phyloP scores from a whole-genome alignment of 2,888 invertebrate species.

The Acrocyrtus sp. region DNA sequence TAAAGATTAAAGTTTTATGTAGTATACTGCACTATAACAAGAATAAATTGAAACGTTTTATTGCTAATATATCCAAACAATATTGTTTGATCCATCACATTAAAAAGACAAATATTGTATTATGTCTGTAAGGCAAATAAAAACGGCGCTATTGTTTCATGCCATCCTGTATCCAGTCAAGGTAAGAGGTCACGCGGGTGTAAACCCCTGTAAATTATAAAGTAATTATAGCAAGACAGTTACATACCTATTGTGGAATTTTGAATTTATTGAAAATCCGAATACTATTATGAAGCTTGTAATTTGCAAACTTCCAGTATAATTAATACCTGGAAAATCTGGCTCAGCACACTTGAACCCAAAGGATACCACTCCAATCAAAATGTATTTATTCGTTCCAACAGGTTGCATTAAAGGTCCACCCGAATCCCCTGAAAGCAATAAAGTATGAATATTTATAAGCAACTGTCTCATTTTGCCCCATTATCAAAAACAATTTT shows the following conservation, averaged over 20 bases:
- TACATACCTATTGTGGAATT: no score
- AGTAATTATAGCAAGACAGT: no score
- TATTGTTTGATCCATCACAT: no score
- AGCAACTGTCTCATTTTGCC: not conserved
- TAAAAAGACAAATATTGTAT: no score
- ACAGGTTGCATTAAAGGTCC: slow-evolving; percentile 79
- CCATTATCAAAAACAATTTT: no score
- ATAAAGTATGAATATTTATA: not conserved
- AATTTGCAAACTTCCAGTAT: no score
- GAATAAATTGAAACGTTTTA: no score
- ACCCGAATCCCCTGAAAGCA: slow-evolving; percentile 75
- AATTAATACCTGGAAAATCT: slow-evolving; percentile 65
- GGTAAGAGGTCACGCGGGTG: slow-evolving; percentile 74
- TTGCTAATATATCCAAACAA: no score
- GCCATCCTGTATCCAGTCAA: slow-evolving; percentile 73
- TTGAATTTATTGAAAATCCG: slow-evolving; percentile 57
- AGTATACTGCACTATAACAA: no score
- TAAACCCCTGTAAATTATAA: slow-evolving; percentile 81
- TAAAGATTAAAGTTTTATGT: no score
- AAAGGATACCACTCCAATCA: slow-evolving; percentile 76
- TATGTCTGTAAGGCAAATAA: no score
- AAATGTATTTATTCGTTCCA: slow-evolving; percentile 68
- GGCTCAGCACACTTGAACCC: slow-evolving; percentile 73
- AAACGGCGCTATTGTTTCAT: slow-evolving; percentile 31
- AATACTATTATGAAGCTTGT: not conserved